A percentile compares a stretch with the other conserved stretches of the same genome.
Evolutionary conservation across 2,113 vertebrate genomes (phyloP).

Genomic region (Psilopsiagon aurifrons): DNA sequence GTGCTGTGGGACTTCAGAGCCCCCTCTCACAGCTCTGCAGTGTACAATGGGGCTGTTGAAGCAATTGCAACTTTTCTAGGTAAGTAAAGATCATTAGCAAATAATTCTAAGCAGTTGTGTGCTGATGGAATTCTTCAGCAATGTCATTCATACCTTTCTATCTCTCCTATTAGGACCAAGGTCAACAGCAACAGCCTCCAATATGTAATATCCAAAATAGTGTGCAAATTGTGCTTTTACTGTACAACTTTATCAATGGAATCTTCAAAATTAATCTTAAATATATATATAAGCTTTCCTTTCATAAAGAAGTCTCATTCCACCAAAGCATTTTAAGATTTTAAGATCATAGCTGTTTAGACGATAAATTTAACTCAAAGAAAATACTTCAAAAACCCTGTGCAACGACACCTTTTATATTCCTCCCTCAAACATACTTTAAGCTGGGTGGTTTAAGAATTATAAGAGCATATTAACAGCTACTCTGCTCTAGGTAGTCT

Average conservation of each 20-base stretch:
- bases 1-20: constrained; percentile 85
- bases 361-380: not conserved
- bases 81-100: not conserved
- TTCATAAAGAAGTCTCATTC: not conserved
- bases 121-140: not conserved
- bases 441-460: not conserved
- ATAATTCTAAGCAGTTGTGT: not conserved
- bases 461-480: not conserved
- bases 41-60: constrained; percentile 92
- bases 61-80: constrained; percentile 83
- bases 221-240: not conserved
- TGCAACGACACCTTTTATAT: not conserved
- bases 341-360: not conserved
- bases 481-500: not conserved
- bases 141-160: not conserved
- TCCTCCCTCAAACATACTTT: not conserved
- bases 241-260: not conserved
- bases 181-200: not conserved
- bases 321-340: not conserved
- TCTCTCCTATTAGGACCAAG: not conserved
- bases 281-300: not conserved
- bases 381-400: not conserved
- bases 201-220: not conserved
- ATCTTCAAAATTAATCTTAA: not conserved
- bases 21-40: constrained; percentile 78